A percentile compares a stretch with the other conserved stretches of the same genome.
Conservation (phyloP, 2,113 vertebrate genomes). For the Girardinichthys multiradiatus region DNA sequence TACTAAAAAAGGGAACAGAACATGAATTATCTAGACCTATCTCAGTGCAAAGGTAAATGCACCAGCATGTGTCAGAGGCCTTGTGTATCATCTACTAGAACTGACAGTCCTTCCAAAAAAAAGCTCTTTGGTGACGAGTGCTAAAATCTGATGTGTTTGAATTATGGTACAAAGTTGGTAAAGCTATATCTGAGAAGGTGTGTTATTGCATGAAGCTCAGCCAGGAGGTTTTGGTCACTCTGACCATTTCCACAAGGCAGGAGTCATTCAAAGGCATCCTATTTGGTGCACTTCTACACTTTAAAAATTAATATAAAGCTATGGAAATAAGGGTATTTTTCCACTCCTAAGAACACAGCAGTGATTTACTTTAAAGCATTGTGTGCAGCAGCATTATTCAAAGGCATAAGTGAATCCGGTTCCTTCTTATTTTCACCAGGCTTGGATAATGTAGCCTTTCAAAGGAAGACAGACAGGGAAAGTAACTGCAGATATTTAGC, state of each 20-base stretch:
- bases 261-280: slow-evolving; percentile 8
- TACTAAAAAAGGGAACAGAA: neutral
- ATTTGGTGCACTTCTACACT: neutral
- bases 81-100: too few relatives aligned
- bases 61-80: too few relatives aligned
- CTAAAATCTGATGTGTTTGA: neutral
- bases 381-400: neutral
- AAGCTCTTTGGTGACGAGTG: neutral
- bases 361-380: slow-evolving; percentile 9
- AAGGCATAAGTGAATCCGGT: slow-evolving; percentile 32
- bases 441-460: slow-evolving; percentile 38
- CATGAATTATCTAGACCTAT: neutral
- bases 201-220: neutral
- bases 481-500: slow-evolving; percentile 29
- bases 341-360: slow-evolving; percentile 8
- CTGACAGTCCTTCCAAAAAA: neutral
- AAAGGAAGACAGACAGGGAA: slow-evolving; percentile 29
- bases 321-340: slow-evolving; percentile 3
- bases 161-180: neutral
- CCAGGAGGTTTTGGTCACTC: neutral
- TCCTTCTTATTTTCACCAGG: slow-evolving; percentile 25
- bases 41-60: too few relatives aligned
- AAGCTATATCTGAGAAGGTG: neutral
- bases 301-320: slow-evolving; percentile 28
- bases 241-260: slow-evolving; percentile 7